Conservation (phyloP, 1,140 invertebrate species). For the Pantala flavescens region DNA sequence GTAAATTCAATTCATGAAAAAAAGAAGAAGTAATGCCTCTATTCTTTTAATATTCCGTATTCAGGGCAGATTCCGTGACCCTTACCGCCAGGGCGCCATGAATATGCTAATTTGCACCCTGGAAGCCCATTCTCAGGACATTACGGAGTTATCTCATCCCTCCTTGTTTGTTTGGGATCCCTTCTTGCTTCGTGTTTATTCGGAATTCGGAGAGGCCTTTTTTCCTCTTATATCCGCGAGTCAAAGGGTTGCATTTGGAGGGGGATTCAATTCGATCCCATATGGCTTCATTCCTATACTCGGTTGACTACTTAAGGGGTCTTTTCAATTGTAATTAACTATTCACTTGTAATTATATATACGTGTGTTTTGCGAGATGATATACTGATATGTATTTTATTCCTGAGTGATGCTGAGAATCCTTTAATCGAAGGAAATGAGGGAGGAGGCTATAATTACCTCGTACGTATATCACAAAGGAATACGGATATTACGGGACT, state of each 20-base stretch:
- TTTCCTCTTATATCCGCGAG: background rate
- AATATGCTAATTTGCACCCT: background rate
- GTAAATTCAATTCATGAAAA: slow-evolving; percentile 4
- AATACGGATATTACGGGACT: too few relatives aligned
- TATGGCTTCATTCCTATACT: too few relatives aligned
- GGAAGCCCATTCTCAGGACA: slow-evolving; percentile 1
- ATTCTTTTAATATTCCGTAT: slow-evolving; percentile 4
- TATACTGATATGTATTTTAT: too few relatives aligned
- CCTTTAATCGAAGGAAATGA: too few relatives aligned
- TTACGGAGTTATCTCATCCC: slow-evolving; percentile 5
- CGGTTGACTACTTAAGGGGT: too few relatives aligned
- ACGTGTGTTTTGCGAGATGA: too few relatives aligned
- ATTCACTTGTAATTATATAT: too few relatives aligned
- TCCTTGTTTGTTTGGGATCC: background rate
- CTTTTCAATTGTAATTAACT: too few relatives aligned
- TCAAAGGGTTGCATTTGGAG: background rate
- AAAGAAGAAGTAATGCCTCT: slow-evolving; percentile 1
- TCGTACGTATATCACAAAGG: too few relatives aligned
- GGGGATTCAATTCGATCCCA: too few relatives aligned
- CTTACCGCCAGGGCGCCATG: background rate
- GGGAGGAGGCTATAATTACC: too few relatives aligned
- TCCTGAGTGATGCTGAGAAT: too few relatives aligned
- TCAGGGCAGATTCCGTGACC: background rate
- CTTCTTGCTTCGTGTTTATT: background rate
- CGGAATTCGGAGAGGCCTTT: background rate